Conservation (phyloP, 2,113 vertebrate genomes). For the Tinamus guttatus region DNA sequence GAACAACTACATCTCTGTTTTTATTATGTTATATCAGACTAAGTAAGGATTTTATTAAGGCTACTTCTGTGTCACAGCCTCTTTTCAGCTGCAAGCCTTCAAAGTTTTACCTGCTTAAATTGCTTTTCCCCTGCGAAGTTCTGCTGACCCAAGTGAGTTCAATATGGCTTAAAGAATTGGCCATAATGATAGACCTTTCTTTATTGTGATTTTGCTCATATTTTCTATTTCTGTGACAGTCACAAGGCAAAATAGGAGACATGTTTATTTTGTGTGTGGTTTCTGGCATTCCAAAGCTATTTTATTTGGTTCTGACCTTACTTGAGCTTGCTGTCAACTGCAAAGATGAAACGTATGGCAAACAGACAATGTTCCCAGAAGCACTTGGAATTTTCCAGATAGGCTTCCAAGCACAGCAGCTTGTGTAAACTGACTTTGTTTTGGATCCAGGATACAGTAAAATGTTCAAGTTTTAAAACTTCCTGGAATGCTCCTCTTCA, state of each 20-base stretch:
- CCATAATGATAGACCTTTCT: neutral
- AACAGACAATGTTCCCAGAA: neutral
- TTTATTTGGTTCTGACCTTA: neutral
- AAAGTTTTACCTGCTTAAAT: neutral
- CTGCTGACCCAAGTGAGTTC: neutral
- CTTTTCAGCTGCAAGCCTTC: neutral
- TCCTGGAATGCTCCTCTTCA: neutral
- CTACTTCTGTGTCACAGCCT: neutral
- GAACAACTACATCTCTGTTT: neutral
- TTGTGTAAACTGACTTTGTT: neutral
- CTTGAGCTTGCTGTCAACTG: neutral
- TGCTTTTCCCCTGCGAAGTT: neutral
- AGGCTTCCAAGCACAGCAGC: neutral
- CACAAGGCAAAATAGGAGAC: neutral
- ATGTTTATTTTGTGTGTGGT: neutral
- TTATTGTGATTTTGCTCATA: neutral
- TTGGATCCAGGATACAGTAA: neutral
- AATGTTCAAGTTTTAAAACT: neutral
- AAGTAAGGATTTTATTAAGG: neutral
- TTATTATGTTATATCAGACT: neutral
- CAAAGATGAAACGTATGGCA: neutral
- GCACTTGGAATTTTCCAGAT: slow-evolving; percentile 38
- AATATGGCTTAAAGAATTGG: neutral
- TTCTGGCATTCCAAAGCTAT: neutral
- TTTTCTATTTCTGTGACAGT: neutral